Percentiles rank a stretch among this genome's conserved stretches.
Evolutionary conservation across 2,888 invertebrate species (phyloP).

Genomic region (Limnephilus marmoratus): DNA sequence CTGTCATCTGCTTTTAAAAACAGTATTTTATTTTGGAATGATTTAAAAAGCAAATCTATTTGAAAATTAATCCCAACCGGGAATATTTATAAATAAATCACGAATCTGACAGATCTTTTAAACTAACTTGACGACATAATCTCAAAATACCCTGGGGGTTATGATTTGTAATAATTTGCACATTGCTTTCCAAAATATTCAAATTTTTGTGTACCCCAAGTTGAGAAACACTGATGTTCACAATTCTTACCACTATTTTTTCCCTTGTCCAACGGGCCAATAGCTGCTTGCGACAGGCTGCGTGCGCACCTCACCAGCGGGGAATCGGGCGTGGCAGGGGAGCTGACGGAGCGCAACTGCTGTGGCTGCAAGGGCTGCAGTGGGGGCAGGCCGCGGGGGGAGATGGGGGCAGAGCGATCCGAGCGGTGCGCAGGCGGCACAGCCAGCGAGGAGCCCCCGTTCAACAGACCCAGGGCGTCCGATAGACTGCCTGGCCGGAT

Average conservation of each 20-base stretch:
- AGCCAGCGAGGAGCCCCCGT: constrained; percentile 66
- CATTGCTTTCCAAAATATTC: not conserved
- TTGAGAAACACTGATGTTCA: too few relatives aligned
- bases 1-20: too few relatives aligned
- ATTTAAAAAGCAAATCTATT: too few relatives aligned
- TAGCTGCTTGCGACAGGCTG: constrained; percentile 63
- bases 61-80: too few relatives aligned
- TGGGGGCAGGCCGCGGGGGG: constrained; percentile 70
- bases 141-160: not conserved
- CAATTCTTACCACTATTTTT: constrained; percentile 42
- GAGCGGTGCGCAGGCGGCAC: constrained; percentile 39
- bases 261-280: constrained; percentile 48
- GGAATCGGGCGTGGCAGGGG: constrained; percentile 66
- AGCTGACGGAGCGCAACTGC: constrained; percentile 62
- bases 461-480: constrained; percentile 81
- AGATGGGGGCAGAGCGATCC: constrained; percentile 65
- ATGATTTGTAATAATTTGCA: not conserved
- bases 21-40: too few relatives aligned
- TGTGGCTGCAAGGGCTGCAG: constrained; percentile 69
- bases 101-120: not conserved
- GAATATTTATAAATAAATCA: too few relatives aligned
- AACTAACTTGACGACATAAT: not conserved
- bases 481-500: constrained; percentile 84
- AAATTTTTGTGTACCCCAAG: too few relatives aligned
- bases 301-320: constrained; percentile 63